Evolutionary conservation across 1,140 invertebrate genomes (phyloP).

Genomic region (Zaprionus ornatus): DNA sequence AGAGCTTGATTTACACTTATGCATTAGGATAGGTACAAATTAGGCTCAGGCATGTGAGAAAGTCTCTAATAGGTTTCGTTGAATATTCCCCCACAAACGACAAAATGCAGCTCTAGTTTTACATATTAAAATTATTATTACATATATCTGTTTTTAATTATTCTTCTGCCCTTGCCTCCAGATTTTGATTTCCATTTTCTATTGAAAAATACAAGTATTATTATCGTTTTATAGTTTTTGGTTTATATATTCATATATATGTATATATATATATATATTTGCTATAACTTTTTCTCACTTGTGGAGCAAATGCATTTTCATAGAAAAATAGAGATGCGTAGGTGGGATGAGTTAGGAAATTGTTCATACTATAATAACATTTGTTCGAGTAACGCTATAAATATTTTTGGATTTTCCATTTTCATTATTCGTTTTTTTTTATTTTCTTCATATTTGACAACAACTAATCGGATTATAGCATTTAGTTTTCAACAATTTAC

Average conservation of each 20-base stretch:
- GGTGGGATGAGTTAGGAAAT: slow-evolving; percentile 82
- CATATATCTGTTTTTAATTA: slow-evolving; percentile 29
- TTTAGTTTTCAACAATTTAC: slow-evolving; percentile 33
- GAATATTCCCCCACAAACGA: slow-evolving; percentile 38
- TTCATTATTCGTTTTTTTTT: slow-evolving; percentile 16
- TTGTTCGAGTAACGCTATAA: slow-evolving; percentile 59
- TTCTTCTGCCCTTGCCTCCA: neutral
- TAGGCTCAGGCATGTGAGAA: slow-evolving; percentile 75
- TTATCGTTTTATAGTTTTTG: slow-evolving; percentile 31
- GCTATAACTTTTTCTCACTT: slow-evolving; percentile 61
- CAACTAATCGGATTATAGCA: slow-evolving; percentile 41
- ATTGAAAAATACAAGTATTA: slow-evolving; percentile 60
- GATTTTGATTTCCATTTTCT: slow-evolving; percentile 45
- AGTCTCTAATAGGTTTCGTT: slow-evolving; percentile 67
- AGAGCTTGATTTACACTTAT: slow-evolving; percentile 73
- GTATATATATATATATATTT: slow-evolving; percentile 13
- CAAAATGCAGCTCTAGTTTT: slow-evolving; percentile 69
- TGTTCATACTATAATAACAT: slow-evolving; percentile 63
- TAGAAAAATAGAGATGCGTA: slow-evolving; percentile 82
- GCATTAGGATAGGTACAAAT: slow-evolving; percentile 80
- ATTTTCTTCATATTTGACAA: slow-evolving; percentile 39
- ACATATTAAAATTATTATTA: slow-evolving; percentile 30
- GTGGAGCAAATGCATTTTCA: slow-evolving; percentile 70
- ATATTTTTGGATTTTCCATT: slow-evolving; percentile 42
- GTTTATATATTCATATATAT: slow-evolving; percentile 13